phyloP scores from a whole-genome alignment of 2,888 invertebrate genomes.

The Celastrina argiolus region DNA sequence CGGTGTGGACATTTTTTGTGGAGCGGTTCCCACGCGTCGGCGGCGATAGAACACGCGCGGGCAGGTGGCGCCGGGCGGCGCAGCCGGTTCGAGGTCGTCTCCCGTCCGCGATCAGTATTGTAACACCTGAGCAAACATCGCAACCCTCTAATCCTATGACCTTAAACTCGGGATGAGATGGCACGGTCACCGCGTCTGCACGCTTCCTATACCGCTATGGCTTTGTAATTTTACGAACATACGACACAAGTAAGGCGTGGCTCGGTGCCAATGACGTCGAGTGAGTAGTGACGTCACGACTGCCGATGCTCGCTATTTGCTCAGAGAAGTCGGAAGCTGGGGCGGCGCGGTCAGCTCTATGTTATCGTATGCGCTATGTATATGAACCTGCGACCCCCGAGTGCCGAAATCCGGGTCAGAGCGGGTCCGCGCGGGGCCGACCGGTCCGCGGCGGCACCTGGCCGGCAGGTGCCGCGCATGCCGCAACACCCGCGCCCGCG shows the following conservation, averaged over 20 bases:
- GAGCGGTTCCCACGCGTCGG: background rate
- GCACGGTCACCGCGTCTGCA: background rate
- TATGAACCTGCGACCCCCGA: constrained; percentile 25
- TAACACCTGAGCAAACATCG: background rate
- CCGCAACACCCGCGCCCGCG: background rate
- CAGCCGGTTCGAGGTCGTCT: constrained; percentile 17
- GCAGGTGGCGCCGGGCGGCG: constrained; percentile 17
- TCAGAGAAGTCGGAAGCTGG: background rate
- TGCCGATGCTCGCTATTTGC: background rate
- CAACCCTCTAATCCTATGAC: background rate
- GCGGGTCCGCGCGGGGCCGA: constrained; percentile 39
- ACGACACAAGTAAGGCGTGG: background rate
- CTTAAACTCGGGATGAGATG: background rate
- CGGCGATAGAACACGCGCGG: constrained; percentile 9
- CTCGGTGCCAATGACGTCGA: constrained; percentile 9
- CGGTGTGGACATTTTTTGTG: constrained; percentile 8
- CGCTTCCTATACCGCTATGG: background rate
- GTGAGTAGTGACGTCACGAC: background rate
- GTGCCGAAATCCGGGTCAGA: constrained; percentile 41
- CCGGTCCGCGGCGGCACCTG: constrained; percentile 46
- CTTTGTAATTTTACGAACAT: background rate
- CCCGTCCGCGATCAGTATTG: constrained; percentile 11
- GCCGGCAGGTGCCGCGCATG: constrained; percentile 38
- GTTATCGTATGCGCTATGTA: constrained; percentile 9
- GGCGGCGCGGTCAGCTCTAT: too few relatives aligned